Conservation (phyloP, 2,888 invertebrate species). For the Oscheius sp. region DNA sequence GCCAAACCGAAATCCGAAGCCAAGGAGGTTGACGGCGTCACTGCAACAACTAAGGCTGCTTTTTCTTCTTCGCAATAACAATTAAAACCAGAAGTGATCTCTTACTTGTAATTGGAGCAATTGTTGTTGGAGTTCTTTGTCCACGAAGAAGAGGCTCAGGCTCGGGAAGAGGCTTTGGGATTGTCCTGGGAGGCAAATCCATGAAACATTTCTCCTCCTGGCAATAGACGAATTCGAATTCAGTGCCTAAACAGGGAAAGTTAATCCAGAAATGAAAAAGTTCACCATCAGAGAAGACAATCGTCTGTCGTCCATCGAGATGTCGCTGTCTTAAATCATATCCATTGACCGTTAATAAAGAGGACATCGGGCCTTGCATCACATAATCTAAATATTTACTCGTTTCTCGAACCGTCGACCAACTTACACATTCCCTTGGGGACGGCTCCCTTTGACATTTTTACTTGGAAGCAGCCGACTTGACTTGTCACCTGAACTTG, state of each 20-base stretch:
- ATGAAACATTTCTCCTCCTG: background rate
- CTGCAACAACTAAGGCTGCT: too few relatives aligned
- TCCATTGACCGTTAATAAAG: background rate
- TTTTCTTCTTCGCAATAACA: too few relatives aligned
- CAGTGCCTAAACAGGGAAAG: background rate
- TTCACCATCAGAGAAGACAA: background rate
- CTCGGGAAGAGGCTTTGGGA: too few relatives aligned
- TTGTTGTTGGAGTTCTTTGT: too few relatives aligned
- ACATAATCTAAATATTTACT: background rate
- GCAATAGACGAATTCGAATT: background rate
- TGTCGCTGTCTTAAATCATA: background rate
- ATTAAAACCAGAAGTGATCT: too few relatives aligned
- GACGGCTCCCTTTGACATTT: background rate
- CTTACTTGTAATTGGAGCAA: too few relatives aligned
- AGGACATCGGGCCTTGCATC: background rate
- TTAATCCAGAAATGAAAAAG: too few relatives aligned
- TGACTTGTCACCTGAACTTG: background rate
- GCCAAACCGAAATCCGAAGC: too few relatives aligned
- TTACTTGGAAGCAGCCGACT: background rate
- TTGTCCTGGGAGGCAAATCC: too few relatives aligned
- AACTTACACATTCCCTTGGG: background rate
- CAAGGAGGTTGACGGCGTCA: too few relatives aligned
- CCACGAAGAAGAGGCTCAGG: too few relatives aligned
- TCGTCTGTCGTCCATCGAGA: too few relatives aligned
- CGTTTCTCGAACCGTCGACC: background rate